Evolutionary conservation across 2,113 vertebrate species (phyloP), one percentile per base, ranked within the genome.

Genomic region (Coracopsis vasa): DNA sequence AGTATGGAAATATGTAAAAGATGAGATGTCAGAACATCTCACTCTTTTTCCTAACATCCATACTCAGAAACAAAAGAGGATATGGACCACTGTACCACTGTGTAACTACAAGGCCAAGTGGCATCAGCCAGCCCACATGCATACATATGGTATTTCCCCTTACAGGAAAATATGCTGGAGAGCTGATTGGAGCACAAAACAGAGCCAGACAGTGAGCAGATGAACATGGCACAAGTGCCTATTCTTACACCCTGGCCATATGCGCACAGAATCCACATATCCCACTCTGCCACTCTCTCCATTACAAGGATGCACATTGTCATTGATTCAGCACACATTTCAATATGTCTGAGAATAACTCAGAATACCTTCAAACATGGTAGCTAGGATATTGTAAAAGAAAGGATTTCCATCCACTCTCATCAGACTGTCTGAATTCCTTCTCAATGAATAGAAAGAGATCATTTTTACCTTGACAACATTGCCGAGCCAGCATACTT

Each of bases 1-100:
- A 35, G 13, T 35, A 24, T 66, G 17, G 20, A 24, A 66, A 29
- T 17, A 28, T 0, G 3, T 19, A 11, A 47, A 70, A 29, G 29
- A 60, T 0, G 3, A 85, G 28, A 39, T 44, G 16, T 20, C 0
- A 0, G 29, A 61, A 42, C 15, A 47, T 19, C 10, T 58, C 23
- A 9, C 15, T 44, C 6, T 51, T 17, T 62, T 10, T 74, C 12
- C 54, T 86, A 71, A 53, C 17, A 62, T 29, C n/a, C 31, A 15
- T 47, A 16, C 18, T 44, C 39, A 67, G 77, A 48, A 65, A 58
- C 8, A 27, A 39, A 66, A 64, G 16, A 39, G 19, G 8, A 10
- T 70, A 19, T 9, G 27, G 13, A 71, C 16, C 44, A 29, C n/a
- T 27, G 19, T 18, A 62, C 16, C 25, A 8, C 17, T 33, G 16